phyloP scores from a whole-genome alignment of 1,140 invertebrate genomes.

The Drosophila parabipectinata region DNA sequence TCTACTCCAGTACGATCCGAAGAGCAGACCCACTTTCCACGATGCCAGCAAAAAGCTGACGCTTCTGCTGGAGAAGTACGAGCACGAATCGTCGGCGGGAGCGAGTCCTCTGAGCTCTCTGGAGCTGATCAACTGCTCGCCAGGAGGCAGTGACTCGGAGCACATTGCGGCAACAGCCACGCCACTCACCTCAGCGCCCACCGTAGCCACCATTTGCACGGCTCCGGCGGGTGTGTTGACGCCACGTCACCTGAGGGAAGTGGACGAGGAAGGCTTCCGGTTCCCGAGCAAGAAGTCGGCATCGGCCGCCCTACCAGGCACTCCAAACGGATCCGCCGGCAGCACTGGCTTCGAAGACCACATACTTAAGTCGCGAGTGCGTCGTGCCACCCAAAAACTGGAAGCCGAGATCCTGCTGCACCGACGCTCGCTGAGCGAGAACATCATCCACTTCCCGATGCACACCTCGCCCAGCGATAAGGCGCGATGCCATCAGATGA shows the following conservation, averaged over 20 bases:
- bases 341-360: conserved; percentile 65
- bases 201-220: conserved; percentile 54
- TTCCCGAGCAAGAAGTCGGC: conserved; percentile 82
- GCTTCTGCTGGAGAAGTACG: conserved; percentile 71
- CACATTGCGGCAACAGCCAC: conserved; percentile 10
- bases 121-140: conserved; percentile 68
- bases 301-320: conserved; percentile 73
- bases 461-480: conserved; percentile 88
- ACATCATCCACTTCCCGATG: conserved; percentile 85
- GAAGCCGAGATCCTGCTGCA: conserved; percentile 83
- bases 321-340: conserved; percentile 58
- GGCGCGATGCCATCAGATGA: conserved; percentile 88
- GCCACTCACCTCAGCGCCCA: conserved; percentile 12
- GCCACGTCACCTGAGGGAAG: conserved; percentile 51
- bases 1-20: conserved; percentile 91
- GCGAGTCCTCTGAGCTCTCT: conserved; percentile 73
- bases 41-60: conserved; percentile 89
- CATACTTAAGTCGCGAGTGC: conserved; percentile 65
- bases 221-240: conserved; percentile 59
- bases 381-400: conserved; percentile 84
- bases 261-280: conserved; percentile 71
- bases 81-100: conserved; percentile 59
- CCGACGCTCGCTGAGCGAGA: conserved; percentile 89
- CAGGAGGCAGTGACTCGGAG: conserved; percentile 67
- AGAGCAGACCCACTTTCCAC: conserved; percentile 92